Conservation (phyloP, 1,140 invertebrate species). For the Lepidotrigona ventralis region DNA sequence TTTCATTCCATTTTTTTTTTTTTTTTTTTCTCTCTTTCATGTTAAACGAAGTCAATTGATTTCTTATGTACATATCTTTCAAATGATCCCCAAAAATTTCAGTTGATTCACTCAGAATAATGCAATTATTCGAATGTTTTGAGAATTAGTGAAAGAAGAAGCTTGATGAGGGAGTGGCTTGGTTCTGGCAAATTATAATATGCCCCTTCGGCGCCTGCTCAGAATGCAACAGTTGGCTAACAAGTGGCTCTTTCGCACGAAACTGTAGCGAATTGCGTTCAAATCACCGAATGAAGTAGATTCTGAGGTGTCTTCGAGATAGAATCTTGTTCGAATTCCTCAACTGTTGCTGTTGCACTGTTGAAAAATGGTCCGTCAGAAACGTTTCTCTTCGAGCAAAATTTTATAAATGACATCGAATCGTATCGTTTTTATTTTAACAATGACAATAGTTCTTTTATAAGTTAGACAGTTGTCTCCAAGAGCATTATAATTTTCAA, state of each 20-base stretch:
- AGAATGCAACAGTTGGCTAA: conserved; percentile 75
- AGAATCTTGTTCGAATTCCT: conserved; percentile 8
- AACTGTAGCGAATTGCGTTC: conserved; percentile 54
- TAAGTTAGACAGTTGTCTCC: neutral
- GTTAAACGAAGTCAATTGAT: neutral
- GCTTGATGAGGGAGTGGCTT: conserved; percentile 5
- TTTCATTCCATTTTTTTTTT: neutral
- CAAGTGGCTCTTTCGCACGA: conserved; percentile 72
- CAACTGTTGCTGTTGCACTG: neutral
- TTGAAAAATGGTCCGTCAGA: neutral
- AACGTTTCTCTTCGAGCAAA: neutral
- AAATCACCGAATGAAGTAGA: conserved; percentile 52
- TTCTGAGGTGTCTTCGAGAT: conserved; percentile 6
- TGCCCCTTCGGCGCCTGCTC: conserved; percentile 59
- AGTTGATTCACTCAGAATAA: too few relatives aligned
- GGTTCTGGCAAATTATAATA: conserved; percentile 59
- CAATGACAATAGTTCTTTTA: neutral
- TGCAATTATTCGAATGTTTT: neutral
- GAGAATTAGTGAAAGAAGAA: conserved; percentile 2
- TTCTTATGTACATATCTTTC: too few relatives aligned
- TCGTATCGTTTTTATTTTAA: neutral
- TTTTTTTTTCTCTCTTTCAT: neutral
- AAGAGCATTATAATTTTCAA: neutral
- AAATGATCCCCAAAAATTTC: neutral
- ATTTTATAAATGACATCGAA: neutral